Percentiles rank a stretch among this genome's conserved stretches.
phyloP scores from a whole-genome alignment of 2,888 invertebrate genomes.

The Yponomeuta sedellus region DNA sequence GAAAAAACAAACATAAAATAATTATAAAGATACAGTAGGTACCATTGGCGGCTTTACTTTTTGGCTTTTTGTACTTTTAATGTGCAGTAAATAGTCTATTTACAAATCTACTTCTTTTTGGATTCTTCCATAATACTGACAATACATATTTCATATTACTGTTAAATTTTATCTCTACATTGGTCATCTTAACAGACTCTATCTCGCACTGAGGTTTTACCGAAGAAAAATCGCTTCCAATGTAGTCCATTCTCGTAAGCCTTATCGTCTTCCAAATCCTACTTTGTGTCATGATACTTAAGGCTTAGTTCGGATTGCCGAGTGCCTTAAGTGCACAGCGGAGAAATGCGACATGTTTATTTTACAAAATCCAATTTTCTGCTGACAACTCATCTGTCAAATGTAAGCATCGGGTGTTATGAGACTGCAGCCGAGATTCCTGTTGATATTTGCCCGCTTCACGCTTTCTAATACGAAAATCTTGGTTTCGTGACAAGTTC shows the following conservation, averaged over 20 bases:
- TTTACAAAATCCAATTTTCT: slow-evolving; percentile 39
- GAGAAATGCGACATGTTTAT: slow-evolving; percentile 30
- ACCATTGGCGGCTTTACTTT: too few species aligned
- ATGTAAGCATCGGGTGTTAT: slow-evolving; percentile 49
- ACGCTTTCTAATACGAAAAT: background rate
- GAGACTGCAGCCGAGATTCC: slow-evolving; percentile 20
- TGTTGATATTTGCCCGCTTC: background rate
- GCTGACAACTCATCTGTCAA: slow-evolving; percentile 49
- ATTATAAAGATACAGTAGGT: too few species aligned
- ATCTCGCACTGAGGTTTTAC: background rate
- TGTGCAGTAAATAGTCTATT: too few species aligned
- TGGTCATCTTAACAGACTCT: background rate
- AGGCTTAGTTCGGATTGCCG: slow-evolving; percentile 24
- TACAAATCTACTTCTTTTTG: too few species aligned
- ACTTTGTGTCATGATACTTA: slow-evolving; percentile 24
- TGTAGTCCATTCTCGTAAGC: background rate
- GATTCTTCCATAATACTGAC: too few species aligned
- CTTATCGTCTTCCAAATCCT: slow-evolving; percentile 3
- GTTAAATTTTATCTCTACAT: too few species aligned
- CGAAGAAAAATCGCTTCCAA: background rate
- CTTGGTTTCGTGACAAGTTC: background rate
- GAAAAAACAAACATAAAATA: too few species aligned
- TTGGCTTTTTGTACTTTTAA: too few species aligned
- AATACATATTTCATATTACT: too few species aligned
- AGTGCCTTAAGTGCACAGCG: slow-evolving; percentile 14